These are phyloP conservation scores for Halocaridina rubra DNA, from an alignment of 2,888 invertebrate genomes.

Conservation along the genomic window DNA sequence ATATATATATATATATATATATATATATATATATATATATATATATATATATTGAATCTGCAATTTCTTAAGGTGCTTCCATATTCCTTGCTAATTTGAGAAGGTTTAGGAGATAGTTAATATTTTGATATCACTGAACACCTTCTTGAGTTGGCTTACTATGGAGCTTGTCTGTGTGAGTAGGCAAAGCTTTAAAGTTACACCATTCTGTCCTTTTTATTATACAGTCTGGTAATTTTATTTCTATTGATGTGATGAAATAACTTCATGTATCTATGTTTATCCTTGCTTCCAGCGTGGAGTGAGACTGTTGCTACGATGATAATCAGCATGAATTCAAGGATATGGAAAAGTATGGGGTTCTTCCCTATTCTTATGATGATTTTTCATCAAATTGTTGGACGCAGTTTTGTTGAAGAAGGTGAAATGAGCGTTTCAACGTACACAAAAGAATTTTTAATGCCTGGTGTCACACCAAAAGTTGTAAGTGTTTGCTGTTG, in stretches of 20 bases:
- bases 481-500: slow-evolving; percentile 2
- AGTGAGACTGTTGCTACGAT: background rate
- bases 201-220: too few relatives aligned
- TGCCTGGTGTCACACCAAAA: slow-evolving; percentile 32
- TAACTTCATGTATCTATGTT: background rate
- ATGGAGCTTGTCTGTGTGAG: too few relatives aligned
- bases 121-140: too few relatives aligned
- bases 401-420: too few relatives aligned
- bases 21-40: slow-evolving; percentile 29
- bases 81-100: background rate
- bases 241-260: background rate
- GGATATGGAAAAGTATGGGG: background rate
- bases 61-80: background rate
- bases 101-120: too few relatives aligned
- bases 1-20: slow-evolving; percentile 21
- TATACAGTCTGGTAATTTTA: background rate
- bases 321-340: background rate
- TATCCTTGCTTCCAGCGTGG: background rate
- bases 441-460: slow-evolving; percentile 20
- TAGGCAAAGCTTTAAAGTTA: too few relatives aligned
- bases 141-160: too few relatives aligned
- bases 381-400: background rate
- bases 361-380: background rate
- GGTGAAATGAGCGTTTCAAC: background rate
- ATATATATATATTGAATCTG: slow-evolving; percentile 17